phyloP scores from a whole-genome alignment of 1,140 invertebrate genomes.

The Tigriopus japonicus region DNA sequence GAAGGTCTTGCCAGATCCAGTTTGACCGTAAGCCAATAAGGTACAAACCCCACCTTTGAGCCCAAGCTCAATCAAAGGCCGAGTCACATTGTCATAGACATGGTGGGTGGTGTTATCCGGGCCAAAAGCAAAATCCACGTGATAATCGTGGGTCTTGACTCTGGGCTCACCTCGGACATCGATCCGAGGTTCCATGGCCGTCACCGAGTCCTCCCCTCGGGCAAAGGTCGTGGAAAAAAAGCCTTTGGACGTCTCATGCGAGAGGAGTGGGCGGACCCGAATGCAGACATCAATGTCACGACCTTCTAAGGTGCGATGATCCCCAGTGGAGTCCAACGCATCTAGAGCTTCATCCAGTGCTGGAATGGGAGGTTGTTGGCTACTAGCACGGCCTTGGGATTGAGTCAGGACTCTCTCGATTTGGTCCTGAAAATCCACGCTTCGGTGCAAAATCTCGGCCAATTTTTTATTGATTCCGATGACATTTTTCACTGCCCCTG shows the following conservation, averaged over 20 bases:
- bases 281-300: slow-evolving; percentile 1
- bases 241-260: neutral
- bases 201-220: neutral
- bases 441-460: neutral
- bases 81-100: neutral
- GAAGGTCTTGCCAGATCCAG: neutral
- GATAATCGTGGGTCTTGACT: neutral
- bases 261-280: neutral
- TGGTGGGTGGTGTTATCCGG: neutral
- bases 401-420: neutral
- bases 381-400: too few relatives aligned
- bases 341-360: too few relatives aligned
- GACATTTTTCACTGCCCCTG: too few relatives aligned
- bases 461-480: neutral
- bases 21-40: slow-evolving; percentile 1
- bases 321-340: neutral
- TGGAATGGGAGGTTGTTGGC: too few relatives aligned
- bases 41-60: neutral
- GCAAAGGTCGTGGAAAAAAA: neutral
- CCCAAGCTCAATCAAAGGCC: neutral
- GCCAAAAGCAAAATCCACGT: slow-evolving; percentile 2
- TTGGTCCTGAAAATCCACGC: neutral
- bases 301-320: neutral
- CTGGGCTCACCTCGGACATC: neutral
- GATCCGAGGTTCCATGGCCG: neutral